These are phyloP conservation scores for Mico argentatus DNA, from an alignment of 2,797 vertebrate genomes.

Conservation along the genomic window DNA sequence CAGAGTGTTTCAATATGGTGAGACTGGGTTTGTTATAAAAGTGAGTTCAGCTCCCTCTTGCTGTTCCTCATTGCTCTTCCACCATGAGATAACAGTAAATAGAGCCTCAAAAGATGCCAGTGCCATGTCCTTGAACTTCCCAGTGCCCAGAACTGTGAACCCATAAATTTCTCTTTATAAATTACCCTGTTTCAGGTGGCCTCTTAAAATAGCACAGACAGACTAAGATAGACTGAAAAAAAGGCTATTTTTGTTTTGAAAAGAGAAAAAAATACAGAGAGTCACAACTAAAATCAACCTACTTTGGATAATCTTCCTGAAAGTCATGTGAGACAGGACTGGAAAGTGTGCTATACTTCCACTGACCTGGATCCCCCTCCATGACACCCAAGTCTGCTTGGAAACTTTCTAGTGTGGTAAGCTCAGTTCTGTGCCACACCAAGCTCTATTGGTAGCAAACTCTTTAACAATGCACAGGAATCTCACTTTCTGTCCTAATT, in stretches of 20 bases:
- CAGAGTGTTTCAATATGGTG: neutral
- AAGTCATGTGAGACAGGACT: neutral
- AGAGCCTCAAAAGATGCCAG: neutral
- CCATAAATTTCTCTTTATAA: neutral
- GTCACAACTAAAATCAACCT: conserved; percentile 17
- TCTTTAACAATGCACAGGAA: neutral
- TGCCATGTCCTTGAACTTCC: neutral
- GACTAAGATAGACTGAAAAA: neutral
- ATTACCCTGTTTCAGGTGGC: neutral
- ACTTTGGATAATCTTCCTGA: neutral
- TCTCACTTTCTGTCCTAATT: neutral
- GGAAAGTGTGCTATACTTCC: neutral
- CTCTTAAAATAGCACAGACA: neutral
- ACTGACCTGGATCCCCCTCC: neutral
- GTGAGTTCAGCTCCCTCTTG: neutral
- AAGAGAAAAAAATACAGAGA: conserved; percentile 34
- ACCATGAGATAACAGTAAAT: neutral
- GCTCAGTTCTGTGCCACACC: neutral
- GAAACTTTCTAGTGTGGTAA: neutral
- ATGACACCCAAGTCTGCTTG: neutral
- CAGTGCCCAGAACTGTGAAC: neutral
- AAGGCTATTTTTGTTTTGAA: conserved; percentile 59
- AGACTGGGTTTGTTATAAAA: neutral
- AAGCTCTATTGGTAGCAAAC: neutral
- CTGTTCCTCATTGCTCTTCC: neutral